Conservation (phyloP, 2,888 invertebrate species). For the Pammene aurita region DNA sequence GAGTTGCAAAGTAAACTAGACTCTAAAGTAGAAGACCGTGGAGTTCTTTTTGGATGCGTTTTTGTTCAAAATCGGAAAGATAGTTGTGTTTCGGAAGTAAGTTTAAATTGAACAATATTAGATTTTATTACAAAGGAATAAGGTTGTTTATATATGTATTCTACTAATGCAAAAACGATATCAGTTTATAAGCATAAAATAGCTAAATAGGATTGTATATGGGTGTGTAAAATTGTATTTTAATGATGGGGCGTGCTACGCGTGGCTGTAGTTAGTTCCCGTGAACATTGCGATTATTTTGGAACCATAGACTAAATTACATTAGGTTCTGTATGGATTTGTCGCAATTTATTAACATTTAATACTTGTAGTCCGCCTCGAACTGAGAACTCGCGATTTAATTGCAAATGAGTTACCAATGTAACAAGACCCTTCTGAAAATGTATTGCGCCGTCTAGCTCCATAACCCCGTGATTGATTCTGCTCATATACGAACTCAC, state of each 20-base stretch:
- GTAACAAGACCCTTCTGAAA: no score
- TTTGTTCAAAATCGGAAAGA: constrained; percentile 42
- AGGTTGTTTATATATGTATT: background rate
- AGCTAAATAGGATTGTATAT: constrained; percentile 70
- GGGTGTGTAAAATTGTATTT: constrained; percentile 61
- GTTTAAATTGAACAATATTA: background rate
- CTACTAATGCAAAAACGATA: constrained; percentile 38
- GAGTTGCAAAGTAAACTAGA: background rate
- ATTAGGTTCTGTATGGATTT: constrained; percentile 13
- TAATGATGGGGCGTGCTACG: constrained; percentile 69
- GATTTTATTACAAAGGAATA: constrained; percentile 2
- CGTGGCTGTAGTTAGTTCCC: constrained; percentile 76
- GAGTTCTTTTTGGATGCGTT: constrained; percentile 39
- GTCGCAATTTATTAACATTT: background rate
- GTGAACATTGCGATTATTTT: constrained; percentile 64
- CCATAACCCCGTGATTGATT: no score
- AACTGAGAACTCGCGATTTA: no score
- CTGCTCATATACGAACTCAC: no score
- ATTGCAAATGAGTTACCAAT: no score
- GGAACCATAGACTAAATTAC: constrained; percentile 7
- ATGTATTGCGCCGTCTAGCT: no score
- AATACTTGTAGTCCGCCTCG: no score
- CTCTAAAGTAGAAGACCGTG: constrained; percentile 8
- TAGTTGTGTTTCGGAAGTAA: background rate
- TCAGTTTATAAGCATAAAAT: constrained; percentile 67